These are phyloP conservation scores for Pseudomyrmex dendroicus DNA, from an alignment of 1,140 invertebrate species.

Conservation along the genomic window DNA sequence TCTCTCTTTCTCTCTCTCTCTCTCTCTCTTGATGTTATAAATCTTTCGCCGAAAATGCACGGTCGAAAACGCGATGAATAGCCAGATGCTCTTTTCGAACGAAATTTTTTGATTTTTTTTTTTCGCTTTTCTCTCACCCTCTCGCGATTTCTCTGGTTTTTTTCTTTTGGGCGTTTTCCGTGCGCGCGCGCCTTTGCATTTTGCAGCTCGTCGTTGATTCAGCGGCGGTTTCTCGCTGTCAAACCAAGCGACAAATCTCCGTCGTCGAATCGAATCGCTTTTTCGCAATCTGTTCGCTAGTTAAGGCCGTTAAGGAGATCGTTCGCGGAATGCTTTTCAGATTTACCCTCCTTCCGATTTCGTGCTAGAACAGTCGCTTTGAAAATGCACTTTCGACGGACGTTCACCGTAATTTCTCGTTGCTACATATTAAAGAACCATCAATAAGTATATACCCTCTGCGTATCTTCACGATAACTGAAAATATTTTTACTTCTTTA, in stretches of 20 bases:
- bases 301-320: constrained; percentile 42
- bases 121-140: constrained; percentile 28
- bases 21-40: constrained; percentile 36
- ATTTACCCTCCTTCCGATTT: constrained; percentile 37
- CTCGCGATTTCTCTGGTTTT: constrained; percentile 26
- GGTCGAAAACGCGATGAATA: constrained; percentile 56
- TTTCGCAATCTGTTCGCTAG: constrained; percentile 35
- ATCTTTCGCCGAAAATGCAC: constrained; percentile 52
- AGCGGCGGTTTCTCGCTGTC: constrained; percentile 37
- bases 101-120: constrained; percentile 48
- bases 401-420: constrained; percentile 9
- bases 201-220: constrained; percentile 48
- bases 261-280: constrained; percentile 24
- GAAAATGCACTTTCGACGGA: constrained; percentile 6
- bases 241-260: constrained; percentile 38
- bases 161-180: constrained; percentile 30
- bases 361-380: not conserved
- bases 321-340: constrained; percentile 17
- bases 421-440: constrained; percentile 8
- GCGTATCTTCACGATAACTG: constrained; percentile 7
- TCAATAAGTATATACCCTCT: constrained; percentile 4
- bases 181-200: constrained; percentile 33
- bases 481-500: constrained; percentile 17
- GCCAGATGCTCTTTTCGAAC: constrained; percentile 59
- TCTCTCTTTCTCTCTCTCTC: not conserved